phyloP scores from a whole-genome alignment of 2,113 vertebrate species.

The Otis tarda region DNA sequence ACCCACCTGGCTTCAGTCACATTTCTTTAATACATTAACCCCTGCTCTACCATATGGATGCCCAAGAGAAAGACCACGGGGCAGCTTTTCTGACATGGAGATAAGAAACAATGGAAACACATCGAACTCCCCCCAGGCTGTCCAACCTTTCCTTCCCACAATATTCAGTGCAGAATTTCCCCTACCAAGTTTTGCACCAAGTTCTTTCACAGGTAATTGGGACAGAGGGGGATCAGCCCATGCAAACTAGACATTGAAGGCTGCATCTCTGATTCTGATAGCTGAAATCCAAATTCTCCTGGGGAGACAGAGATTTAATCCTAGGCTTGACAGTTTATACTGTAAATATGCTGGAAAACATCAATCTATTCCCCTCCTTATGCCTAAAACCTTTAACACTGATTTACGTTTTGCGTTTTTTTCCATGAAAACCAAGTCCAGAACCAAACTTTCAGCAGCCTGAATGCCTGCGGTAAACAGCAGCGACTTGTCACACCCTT shows the following conservation, averaged over 20 bases:
- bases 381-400: not conserved
- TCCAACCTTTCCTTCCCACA: not conserved
- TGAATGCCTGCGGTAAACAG: not conserved
- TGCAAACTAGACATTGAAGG: not conserved
- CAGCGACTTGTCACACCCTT: not conserved
- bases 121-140: rapidly evolving
- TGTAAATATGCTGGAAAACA: not conserved
- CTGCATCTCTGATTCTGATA: not conserved
- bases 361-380: not conserved
- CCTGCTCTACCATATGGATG: not conserved
- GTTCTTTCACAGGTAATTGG: not conserved
- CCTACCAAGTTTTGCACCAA: not conserved
- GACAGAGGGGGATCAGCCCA: not conserved
- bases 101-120: not conserved
- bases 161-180: not conserved
- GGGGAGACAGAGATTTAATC: not conserved
- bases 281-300: not conserved
- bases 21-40: not conserved
- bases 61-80: not conserved
- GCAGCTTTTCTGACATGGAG: not conserved
- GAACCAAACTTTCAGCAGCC: not conserved
- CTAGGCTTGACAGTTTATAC: not conserved
- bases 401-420: not conserved
- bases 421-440: not conserved
- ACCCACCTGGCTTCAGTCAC: not conserved